These are phyloP conservation scores for Sebastes dallii DNA, from an alignment of 2,797 vertebrate species.

Conservation along the genomic window DNA sequence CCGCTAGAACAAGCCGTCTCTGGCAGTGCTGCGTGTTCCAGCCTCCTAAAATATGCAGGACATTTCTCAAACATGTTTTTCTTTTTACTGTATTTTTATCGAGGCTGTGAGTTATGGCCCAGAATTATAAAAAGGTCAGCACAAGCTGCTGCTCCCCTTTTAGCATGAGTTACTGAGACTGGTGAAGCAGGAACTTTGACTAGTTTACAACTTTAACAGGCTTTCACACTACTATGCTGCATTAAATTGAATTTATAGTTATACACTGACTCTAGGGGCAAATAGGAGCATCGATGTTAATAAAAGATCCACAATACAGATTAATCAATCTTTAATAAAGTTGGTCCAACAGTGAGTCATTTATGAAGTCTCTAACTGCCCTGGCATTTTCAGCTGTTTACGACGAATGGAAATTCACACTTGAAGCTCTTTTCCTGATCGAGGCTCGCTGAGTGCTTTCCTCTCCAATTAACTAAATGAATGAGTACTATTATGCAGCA, in stretches of 20 bases:
- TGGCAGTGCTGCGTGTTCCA: slow-evolving; percentile 19
- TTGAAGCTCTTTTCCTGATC: slow-evolving; percentile 25
- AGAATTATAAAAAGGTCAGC: slow-evolving; percentile 40
- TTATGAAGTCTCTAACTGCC: slow-evolving; percentile 2
- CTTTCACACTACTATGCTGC: neutral
- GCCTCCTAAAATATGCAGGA: slow-evolving; percentile 29
- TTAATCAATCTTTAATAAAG: slow-evolving; percentile 13
- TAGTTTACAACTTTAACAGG: neutral
- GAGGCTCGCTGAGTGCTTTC: slow-evolving; percentile 2
- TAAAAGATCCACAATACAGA: neutral
- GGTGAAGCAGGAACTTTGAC: slow-evolving; percentile 11
- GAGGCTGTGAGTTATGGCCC: neutral
- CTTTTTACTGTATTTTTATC: neutral
- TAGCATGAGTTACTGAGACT: slow-evolving; percentile 22
- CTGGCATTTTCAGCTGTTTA: slow-evolving; percentile 14
- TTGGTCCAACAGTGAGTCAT: neutral
- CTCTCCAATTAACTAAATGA: slow-evolving; percentile 37
- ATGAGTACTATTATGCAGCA: slow-evolving; percentile 12
- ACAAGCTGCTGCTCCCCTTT: slow-evolving; percentile 31
- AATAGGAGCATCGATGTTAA: neutral
- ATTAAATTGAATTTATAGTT: slow-evolving; percentile 14
- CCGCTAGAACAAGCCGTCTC: slow-evolving; percentile 8
- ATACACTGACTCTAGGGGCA: neutral
- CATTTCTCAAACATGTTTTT: slow-evolving; percentile 24
- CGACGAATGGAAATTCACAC: slow-evolving; percentile 30